Evolutionary conservation across 2,797 vertebrate genomes (phyloP), one percentile per base, ranked within the genome.

Genomic region (Coranthus polyacanthus): DNA sequence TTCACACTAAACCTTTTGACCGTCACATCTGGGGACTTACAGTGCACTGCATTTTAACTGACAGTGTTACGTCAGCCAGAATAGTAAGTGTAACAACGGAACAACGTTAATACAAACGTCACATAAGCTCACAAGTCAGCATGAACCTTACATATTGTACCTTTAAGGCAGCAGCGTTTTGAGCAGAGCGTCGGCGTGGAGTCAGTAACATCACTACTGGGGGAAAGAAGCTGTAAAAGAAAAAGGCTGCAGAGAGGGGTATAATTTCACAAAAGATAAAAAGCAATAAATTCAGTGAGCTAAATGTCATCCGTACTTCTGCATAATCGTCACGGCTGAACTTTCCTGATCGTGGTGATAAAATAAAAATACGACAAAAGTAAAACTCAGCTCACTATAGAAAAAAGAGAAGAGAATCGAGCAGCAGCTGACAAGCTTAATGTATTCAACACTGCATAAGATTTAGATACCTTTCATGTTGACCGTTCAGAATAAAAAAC

Each of bases 231-330:
- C 12, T 59, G 54, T 45, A 12, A 15, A 15, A 17, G n/a, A 63
- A 42, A 56, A 56, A 45, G 2, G 1, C 39, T 43, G 17, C 6
- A 20, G 21, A 39, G 36, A 38, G 47, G 24, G 45, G 3, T 26
- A 29, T 9, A 17, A 12, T 55, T 79, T 74, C 18, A 45, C 57
- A 47, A 57, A 60, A 46, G 26, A 58, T 50, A 29, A 67, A 64
- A 72, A 70, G 38, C 17, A 12, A 12, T 52, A 17, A 55, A 69
- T 67, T 42, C 38, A 43, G 22, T 1, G 24, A 45, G 44, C 29
- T 71, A 61, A 73, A 75, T 75, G 62, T 9, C 76, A 38, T 44
- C 62, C 39, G 24, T 1, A 59, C 50, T 45, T 79, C 50, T 76
- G 22, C 37, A 60, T 52, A 63, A 69, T 65, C 56, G 5, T 24